Evolutionary conservation across 2,888 invertebrate species (phyloP), one percentile per base, ranked within the genome.

Genomic region (Octonoba sinensis): DNA sequence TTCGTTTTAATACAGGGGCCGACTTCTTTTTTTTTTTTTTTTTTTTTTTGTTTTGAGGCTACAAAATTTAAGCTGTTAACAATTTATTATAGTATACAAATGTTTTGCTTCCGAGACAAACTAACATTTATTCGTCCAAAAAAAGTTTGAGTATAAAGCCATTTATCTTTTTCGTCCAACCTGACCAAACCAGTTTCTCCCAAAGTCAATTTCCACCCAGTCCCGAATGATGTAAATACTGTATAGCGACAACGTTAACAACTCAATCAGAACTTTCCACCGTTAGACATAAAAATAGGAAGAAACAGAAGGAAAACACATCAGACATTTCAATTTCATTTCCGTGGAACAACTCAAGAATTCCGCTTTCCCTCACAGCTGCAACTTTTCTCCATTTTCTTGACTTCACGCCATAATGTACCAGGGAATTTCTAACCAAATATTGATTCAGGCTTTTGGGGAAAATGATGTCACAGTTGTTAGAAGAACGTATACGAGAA

Each of bases 221-320:
- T 6, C 27, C 27, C 27, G 27, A 27, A 6, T 11, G 36, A 2
- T 36, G 36, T 36, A 36, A 36, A 36, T 36, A 36, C 3, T 36
- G 36, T 36, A 36, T 51, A 60, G 72, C 60, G 72, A 62, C 72
- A 73, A 65, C 73, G 73, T 73, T 73, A 73, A 59, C 73, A 73
- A 56, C 57, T 73, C 46, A 27, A 20, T 65, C 44, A 56, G 46
- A 54, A 54, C 54, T 54, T 54, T 54, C 54, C n/a, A 13, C 36
- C 27, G n/a, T n/a, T n/a, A n/a, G n/a, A n/a, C n/a, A 36, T 54
- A 54, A 54, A 54, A 12, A 18, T 18, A n/a, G 20, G 11, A 54
- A 54, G 54, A n/a, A 20, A 54, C 8, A 16, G 16, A 8, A 18
- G 54, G 20, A 20, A 24, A 59, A 59, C 57, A 59, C 24, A 59